phyloP scores from a whole-genome alignment of 2,113 vertebrate genomes.

The Muntiacus muntjak region DNA sequence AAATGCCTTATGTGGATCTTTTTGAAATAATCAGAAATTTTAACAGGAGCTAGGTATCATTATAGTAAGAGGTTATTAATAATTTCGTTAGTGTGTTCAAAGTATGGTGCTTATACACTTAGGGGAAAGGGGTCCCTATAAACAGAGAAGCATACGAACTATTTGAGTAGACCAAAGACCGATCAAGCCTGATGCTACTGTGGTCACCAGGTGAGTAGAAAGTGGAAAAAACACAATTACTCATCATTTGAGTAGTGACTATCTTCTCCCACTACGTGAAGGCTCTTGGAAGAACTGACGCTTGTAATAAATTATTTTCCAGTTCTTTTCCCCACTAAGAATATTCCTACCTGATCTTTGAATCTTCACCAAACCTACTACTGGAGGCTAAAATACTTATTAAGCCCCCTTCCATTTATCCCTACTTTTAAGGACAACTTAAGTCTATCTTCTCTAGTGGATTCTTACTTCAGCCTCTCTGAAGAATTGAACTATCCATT shows the following conservation, averaged over 20 bases:
- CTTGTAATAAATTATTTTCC: conserved; percentile 87
- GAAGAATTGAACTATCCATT: background rate
- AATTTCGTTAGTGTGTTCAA: background rate
- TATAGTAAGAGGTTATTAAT: background rate
- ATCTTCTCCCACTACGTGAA: conserved; percentile 73
- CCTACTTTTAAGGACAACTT: background rate
- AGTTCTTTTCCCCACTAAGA: conserved; percentile 68
- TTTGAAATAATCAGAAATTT: background rate
- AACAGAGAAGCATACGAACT: background rate
- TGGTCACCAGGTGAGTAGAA: conserved; percentile 78
- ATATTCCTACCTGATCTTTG: background rate
- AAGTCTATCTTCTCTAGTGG: background rate
- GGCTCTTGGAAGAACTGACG: conserved; percentile 72
- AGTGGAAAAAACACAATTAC: conserved; percentile 92
- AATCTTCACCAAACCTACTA: background rate
- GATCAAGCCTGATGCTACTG: conserved; percentile 84
- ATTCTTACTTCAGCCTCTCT: background rate
- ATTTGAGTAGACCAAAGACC: conserved; percentile 61
- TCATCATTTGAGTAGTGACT: conserved; percentile 84
- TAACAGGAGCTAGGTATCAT: background rate
- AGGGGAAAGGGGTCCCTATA: background rate
- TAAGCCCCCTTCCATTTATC: background rate
- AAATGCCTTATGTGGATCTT: background rate
- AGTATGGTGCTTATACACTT: background rate
- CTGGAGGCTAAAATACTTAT: background rate